Evolutionary conservation across 1,140 invertebrate genomes (phyloP).

Genomic region (Teleopsis dalmanni): DNA sequence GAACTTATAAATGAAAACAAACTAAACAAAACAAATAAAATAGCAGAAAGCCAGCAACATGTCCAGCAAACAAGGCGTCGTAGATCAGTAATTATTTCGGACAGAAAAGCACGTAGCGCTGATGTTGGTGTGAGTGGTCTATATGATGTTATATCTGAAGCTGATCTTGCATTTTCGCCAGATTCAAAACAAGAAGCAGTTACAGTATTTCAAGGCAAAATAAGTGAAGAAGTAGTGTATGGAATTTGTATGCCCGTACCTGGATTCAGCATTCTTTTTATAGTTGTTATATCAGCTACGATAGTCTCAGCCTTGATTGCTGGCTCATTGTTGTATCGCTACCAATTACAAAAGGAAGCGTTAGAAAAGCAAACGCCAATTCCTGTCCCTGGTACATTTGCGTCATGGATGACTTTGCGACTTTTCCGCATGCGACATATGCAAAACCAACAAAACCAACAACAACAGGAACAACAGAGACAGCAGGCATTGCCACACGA

Average conservation of each 20-base stretch:
- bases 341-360: slow-evolving; percentile 65
- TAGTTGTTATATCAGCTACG: slow-evolving; percentile 75
- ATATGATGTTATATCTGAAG: slow-evolving; percentile 87
- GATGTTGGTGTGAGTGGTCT: slow-evolving; percentile 79
- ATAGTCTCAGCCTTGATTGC: slow-evolving; percentile 73
- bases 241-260: slow-evolving; percentile 84
- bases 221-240: slow-evolving; percentile 80
- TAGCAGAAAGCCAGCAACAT: slow-evolving; percentile 13
- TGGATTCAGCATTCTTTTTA: slow-evolving; percentile 80
- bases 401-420: slow-evolving; percentile 65
- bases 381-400: slow-evolving; percentile 53
- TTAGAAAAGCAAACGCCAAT: slow-evolving; percentile 45
- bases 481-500: too few relatives aligned
- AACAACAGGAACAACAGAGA: too few relatives aligned
- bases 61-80: slow-evolving; percentile 39
- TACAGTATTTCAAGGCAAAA: slow-evolving; percentile 78
- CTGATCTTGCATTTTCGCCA: slow-evolving; percentile 83
- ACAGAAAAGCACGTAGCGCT: slow-evolving; percentile 66
- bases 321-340: slow-evolving; percentile 64
- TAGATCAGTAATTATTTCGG: slow-evolving; percentile 60
- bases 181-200: slow-evolving; percentile 70
- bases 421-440: slow-evolving; percentile 53
- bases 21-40: slow-evolving; percentile 10
- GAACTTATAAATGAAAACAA: slow-evolving; percentile 31
- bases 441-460: slow-evolving; percentile 33